Evolutionary conservation across 2,797 vertebrate species (phyloP).

Genomic region (Novumbra hubbsi): DNA sequence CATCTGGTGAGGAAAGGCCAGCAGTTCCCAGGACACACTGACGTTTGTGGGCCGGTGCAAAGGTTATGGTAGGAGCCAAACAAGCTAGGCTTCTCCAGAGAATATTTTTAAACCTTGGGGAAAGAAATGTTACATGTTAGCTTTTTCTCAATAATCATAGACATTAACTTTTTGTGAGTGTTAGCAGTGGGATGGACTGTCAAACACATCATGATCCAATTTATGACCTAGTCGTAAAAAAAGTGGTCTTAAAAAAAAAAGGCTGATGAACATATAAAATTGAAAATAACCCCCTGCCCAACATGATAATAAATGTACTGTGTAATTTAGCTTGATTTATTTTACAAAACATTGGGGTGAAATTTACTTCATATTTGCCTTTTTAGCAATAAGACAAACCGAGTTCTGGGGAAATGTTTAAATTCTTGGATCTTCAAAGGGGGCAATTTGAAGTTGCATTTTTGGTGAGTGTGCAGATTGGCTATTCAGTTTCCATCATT

Average conservation of each 20-base stretch:
- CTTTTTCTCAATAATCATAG: background rate
- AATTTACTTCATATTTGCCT: background rate
- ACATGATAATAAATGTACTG: background rate
- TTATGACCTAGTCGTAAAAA: background rate
- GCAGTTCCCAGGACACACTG: slow-evolving; percentile 55
- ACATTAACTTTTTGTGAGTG: background rate
- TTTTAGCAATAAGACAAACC: no score
- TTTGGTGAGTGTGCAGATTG: no score
- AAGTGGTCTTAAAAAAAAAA: background rate
- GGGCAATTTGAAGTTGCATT: background rate
- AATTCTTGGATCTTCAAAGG: background rate
- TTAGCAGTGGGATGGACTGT: background rate
- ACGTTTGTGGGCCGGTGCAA: slow-evolving; percentile 43
- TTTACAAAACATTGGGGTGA: background rate
- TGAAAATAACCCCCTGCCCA: background rate
- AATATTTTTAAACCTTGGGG: slow-evolving; percentile 33
- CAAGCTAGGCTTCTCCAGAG: slow-evolving; percentile 31
- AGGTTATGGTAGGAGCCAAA: slow-evolving; percentile 25
- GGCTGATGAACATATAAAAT: background rate
- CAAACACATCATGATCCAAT: background rate
- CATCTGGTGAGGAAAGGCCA: slow-evolving; percentile 61
- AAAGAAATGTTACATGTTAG: background rate
- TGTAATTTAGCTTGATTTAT: background rate
- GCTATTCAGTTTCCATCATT: no score
- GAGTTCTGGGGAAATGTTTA: no score